These are phyloP conservation scores for Dascillus cervinus DNA, from an alignment of 2,888 invertebrate genomes.

Conservation along the genomic window DNA sequence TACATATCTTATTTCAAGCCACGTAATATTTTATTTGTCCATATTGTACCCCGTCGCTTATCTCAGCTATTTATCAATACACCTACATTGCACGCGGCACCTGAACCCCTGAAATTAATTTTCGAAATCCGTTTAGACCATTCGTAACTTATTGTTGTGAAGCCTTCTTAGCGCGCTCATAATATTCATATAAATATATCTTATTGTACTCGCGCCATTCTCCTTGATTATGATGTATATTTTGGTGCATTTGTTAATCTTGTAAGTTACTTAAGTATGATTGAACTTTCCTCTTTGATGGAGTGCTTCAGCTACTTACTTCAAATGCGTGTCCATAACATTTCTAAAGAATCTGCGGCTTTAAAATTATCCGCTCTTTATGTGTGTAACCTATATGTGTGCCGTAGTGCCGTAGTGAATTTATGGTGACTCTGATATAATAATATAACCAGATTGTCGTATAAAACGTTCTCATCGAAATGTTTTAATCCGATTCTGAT, in stretches of 20 bases:
- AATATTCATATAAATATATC: conserved; percentile 32
- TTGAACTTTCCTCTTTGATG: conserved; percentile 16
- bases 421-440: too few relatives aligned
- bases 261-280: conserved; percentile 15
- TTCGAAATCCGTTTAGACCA: conserved; percentile 32
- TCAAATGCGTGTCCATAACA: too few relatives aligned
- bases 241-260: conserved; percentile 21
- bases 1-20: conserved; percentile 25
- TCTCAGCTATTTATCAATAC: conserved; percentile 30
- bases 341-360: too few relatives aligned
- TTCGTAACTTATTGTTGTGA: conserved; percentile 30
- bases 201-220: conserved; percentile 27
- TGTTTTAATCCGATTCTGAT: too few relatives aligned
- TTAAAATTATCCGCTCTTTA: too few relatives aligned
- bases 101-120: conserved; percentile 34
- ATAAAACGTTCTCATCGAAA: too few relatives aligned
- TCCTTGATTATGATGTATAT: conserved; percentile 31
- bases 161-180: conserved; percentile 27
- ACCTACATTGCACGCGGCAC: conserved; percentile 32
- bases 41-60: conserved; percentile 28
- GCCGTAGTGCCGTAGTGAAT: too few relatives aligned
- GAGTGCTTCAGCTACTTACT: too few relatives aligned
- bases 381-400: too few relatives aligned
- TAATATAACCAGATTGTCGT: too few relatives aligned
- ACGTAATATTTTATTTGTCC: conserved; percentile 35